Conservation (phyloP, 2,797 vertebrate genomes). For the Alcedo atthis region DNA sequence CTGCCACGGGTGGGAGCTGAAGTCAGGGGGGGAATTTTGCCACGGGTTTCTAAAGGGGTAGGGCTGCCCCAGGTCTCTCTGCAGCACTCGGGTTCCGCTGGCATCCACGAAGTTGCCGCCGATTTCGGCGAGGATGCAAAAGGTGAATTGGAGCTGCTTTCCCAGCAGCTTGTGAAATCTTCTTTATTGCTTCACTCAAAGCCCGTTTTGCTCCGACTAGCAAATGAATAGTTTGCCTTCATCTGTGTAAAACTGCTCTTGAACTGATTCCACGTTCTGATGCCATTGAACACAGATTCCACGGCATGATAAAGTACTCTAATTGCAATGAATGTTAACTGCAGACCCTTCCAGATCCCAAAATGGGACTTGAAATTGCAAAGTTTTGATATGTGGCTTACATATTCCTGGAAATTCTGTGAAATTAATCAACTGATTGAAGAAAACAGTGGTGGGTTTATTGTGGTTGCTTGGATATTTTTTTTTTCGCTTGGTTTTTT, state of each 20-base stretch:
- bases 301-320: not conserved
- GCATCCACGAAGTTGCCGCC: not conserved
- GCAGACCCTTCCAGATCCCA: not conserved
- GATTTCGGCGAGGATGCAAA: not conserved
- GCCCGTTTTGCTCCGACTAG: not conserved
- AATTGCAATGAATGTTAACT: not conserved
- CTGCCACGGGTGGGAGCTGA: not conserved
- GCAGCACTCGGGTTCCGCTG: not conserved
- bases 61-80: not conserved
- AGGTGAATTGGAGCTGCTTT: not conserved
- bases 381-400: slow-evolving; percentile 1
- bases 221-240: not conserved
- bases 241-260: not conserved
- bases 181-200: not conserved
- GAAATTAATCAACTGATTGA: slow-evolving; percentile 23
- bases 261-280: not conserved
- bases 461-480: too few species aligned
- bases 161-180: not conserved
- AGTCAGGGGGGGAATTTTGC: not conserved
- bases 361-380: not conserved
- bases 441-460: not conserved
- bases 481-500: too few species aligned
- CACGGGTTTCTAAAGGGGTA: not conserved
- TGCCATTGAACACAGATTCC: not conserved
- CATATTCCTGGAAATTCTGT: slow-evolving; percentile 4